Evolutionary conservation across 2,113 vertebrate genomes (phyloP).

Genomic region (Ceuthmochares aereus): DNA sequence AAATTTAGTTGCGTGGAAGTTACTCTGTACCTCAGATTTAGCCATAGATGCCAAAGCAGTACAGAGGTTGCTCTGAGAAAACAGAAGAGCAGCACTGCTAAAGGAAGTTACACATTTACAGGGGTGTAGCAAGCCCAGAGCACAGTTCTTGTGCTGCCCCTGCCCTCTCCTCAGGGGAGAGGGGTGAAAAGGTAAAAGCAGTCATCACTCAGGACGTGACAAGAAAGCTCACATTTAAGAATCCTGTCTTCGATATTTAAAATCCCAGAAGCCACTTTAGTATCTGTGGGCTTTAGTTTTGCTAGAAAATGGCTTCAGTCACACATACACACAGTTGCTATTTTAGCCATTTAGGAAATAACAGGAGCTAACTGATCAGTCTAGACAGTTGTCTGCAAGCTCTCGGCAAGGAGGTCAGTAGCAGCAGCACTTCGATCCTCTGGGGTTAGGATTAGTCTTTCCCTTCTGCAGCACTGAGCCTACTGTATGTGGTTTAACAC

Average conservation of each 20-base stretch:
- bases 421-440: not conserved
- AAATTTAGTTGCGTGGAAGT: not conserved
- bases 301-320: not conserved
- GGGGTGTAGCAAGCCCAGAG: slow-evolving; percentile 20
- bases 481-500: not conserved
- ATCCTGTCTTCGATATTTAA: not conserved
- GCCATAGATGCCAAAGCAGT: not conserved
- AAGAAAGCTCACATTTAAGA: not conserved
- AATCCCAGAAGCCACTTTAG: not conserved
- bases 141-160: not conserved
- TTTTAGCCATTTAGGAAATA: not conserved
- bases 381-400: not conserved
- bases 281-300: not conserved
- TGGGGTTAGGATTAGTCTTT: not conserved
- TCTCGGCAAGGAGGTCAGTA: not conserved
- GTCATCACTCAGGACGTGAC: not conserved
- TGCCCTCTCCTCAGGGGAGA: not conserved
- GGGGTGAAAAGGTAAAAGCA: not conserved
- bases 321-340: not conserved
- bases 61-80: slow-evolving; percentile 49
- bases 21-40: slow-evolving; percentile 39
- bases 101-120: slow-evolving; percentile 19
- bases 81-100: not conserved
- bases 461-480: not conserved
- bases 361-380: not conserved